Base-by-base conservation (phyloP, 2,113 vertebrate species). In the Spermophilus dauricus region DNA sequence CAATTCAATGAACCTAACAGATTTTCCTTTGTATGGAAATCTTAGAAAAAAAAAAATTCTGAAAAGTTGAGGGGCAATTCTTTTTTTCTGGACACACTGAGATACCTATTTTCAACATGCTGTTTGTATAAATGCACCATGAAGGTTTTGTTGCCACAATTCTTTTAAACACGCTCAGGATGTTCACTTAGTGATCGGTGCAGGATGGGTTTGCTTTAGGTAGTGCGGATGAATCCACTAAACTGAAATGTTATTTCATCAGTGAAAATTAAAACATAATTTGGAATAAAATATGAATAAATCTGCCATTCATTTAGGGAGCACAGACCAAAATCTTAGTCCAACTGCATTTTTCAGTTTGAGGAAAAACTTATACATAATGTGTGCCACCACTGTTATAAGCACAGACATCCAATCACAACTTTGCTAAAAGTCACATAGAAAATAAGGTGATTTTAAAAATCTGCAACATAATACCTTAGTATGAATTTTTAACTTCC, bases 21-120 rank as follows among this genome's bases (percentile, higher is more conserved):
- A 92, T 94, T 87, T 94, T 65, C 24, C 82, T 90, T 72, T 86
- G 58, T 78, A 51, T 28, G 32, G 12, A 5, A 77, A 77, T 95
- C 70, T 85, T 56, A 85, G 65, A 39, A 76, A 96, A 76, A n/a
- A n/a, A 96, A 67, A 12, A 7, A 51, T 80, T 39, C 51, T 67
- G 42, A 69, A 86, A 93, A 95, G 5, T 12, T 63, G 63, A 39
- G 32, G 39, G 91, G 9, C 48, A 65, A 81, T 34, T 85, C 22
- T 3, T 13, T 24, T 84, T 88, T 75, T 86, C n/a, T 72, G 37
- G 56, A 16, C 39, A 93, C 12, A 72, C 8, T 18, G 22, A 65
- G 4, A n/a, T 24, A 37, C 8, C 53, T 30, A 24, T 61, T 39
- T 84, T 58, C 53, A 82, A 51, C 6, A 56, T 4, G 37, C 22